A percentile compares a stretch with the other conserved stretches of the same genome.
Conservation (phyloP, 2,113 vertebrate species). For the Perca fluviatilis region DNA sequence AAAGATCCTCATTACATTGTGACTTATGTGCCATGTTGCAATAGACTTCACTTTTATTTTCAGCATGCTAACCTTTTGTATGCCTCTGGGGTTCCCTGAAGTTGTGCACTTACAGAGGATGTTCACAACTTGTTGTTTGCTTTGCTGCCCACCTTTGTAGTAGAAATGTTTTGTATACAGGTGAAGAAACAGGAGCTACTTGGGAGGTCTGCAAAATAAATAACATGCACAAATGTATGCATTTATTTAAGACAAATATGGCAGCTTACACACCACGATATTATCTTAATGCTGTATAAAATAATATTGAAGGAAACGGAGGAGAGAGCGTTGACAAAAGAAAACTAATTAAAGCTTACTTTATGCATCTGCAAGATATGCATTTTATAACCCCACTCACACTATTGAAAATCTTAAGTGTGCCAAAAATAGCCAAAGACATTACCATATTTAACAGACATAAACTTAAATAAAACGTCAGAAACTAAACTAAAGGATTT, state of each 20-base stretch:
- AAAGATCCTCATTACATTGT: slow-evolving; percentile 68
- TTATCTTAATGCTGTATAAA: slow-evolving; percentile 14
- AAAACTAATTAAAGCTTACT: slow-evolving; percentile 35
- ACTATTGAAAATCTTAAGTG: slow-evolving; percentile 40
- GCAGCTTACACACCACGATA: neutral
- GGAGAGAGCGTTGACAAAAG: neutral
- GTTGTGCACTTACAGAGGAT: slow-evolving; percentile 31
- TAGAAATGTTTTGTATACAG: slow-evolving; percentile 4
- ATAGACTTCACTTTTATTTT: slow-evolving; percentile 56
- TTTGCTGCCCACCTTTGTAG: slow-evolving; percentile 9
- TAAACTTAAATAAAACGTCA: slow-evolving; percentile 77
- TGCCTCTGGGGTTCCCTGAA: slow-evolving; percentile 60
- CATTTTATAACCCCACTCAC: slow-evolving; percentile 50
- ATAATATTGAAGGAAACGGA: slow-evolving; percentile 26
- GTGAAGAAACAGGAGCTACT: neutral
- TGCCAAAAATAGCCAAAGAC: slow-evolving; percentile 63
- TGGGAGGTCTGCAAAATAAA: slow-evolving; percentile 45
- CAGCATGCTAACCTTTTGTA: slow-evolving; percentile 70
- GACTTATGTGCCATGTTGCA: slow-evolving; percentile 65
- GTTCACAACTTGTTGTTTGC: slow-evolving; percentile 27
- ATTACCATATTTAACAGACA: slow-evolving; percentile 70
- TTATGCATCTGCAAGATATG: slow-evolving; percentile 57
- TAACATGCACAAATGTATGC: neutral
- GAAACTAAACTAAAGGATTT: slow-evolving; percentile 80
- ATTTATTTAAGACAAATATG: slow-evolving; percentile 17